These are phyloP conservation scores for Caprella mutica DNA, from an alignment of 2,888 invertebrate species.

Conservation along the genomic window DNA sequence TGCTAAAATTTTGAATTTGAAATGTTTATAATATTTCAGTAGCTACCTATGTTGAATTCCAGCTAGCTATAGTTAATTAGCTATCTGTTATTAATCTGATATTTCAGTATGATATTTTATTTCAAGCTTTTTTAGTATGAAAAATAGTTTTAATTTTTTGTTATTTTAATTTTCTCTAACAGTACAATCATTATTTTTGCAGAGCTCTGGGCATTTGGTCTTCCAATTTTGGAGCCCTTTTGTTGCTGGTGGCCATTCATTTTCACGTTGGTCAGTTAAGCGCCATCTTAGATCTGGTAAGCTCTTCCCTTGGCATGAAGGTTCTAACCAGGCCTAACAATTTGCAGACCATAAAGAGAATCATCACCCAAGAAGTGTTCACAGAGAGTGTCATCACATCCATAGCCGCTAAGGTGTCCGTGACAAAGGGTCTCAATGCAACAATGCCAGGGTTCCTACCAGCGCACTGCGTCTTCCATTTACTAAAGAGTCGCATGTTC, in stretches of 20 bases:
- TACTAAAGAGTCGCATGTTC: slow-evolving; percentile 84
- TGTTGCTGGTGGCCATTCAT: slow-evolving; percentile 88
- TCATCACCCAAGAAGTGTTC: slow-evolving; percentile 92
- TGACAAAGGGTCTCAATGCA: slow-evolving; percentile 76
- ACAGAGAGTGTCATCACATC: slow-evolving; percentile 84
- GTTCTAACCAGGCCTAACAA: slow-evolving; percentile 46
- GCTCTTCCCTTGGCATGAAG: slow-evolving; percentile 89
- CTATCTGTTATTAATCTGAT: no score
- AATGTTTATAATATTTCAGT: no score
- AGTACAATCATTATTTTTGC: no score
- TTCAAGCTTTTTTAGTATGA: no score
- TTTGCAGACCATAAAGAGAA: slow-evolving; percentile 66
- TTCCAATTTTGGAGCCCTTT: slow-evolving; percentile 79
- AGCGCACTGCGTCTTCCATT: slow-evolving; percentile 90
- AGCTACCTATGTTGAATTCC: no score
- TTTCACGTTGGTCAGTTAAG: slow-evolving; percentile 89
- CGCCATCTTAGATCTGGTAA: slow-evolving; percentile 86
- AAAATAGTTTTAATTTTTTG: no score
- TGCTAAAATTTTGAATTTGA: no score
- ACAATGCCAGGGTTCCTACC: slow-evolving; percentile 83
- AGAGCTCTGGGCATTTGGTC: slow-evolving; percentile 55
- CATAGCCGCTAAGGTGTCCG: slow-evolving; percentile 91
- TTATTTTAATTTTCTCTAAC: no score
- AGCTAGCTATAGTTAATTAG: no score
- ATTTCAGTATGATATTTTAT: no score